These are phyloP conservation scores for Amniataba percoides DNA, from an alignment of 2,797 vertebrate genomes.

Conservation along the genomic window DNA sequence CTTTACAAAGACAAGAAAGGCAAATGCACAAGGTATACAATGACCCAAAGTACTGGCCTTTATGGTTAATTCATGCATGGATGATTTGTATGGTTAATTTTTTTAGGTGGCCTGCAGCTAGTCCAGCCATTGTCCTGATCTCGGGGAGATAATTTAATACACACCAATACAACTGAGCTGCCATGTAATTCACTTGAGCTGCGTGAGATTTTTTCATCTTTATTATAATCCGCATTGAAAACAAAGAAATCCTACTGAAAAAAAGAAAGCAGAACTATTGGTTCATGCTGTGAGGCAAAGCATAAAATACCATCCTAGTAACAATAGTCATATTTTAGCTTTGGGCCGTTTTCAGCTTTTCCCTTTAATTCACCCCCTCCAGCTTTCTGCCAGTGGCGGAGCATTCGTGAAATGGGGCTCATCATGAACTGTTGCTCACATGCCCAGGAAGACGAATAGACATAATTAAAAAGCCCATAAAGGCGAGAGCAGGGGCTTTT, in stretches of 20 bases:
- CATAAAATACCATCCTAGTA: slow-evolving; percentile 30
- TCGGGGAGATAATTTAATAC: slow-evolving; percentile 55
- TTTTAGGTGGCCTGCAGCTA: slow-evolving; percentile 34
- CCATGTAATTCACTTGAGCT: slow-evolving; percentile 36
- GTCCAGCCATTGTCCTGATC: slow-evolving; percentile 13
- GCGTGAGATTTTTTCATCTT: slow-evolving; percentile 43
- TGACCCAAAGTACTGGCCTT: background rate
- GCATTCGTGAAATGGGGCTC: slow-evolving; percentile 72
- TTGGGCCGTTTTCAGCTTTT: slow-evolving; percentile 38
- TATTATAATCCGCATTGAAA: slow-evolving; percentile 39
- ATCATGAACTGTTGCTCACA: slow-evolving; percentile 78
- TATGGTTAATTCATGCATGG: slow-evolving; percentile 11
- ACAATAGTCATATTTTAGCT: slow-evolving; percentile 70
- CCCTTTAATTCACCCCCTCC: slow-evolving; percentile 55
- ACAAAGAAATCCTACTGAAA: slow-evolving; percentile 6
- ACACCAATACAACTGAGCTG: slow-evolving; percentile 28
- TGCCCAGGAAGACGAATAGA: slow-evolving; percentile 83
- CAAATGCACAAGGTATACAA: background rate
- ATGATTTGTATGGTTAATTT: slow-evolving; percentile 56
- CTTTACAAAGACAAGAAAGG: background rate
- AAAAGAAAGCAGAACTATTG: background rate
- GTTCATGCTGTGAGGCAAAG: slow-evolving; percentile 41
- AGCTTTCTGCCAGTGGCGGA: slow-evolving; percentile 54
- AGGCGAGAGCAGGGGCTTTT: slow-evolving; percentile 76
- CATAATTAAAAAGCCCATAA: slow-evolving; percentile 85